These are phyloP conservation scores for Drosophila falleni DNA, from an alignment of 2,888 invertebrate species.

Conservation along the genomic window DNA sequence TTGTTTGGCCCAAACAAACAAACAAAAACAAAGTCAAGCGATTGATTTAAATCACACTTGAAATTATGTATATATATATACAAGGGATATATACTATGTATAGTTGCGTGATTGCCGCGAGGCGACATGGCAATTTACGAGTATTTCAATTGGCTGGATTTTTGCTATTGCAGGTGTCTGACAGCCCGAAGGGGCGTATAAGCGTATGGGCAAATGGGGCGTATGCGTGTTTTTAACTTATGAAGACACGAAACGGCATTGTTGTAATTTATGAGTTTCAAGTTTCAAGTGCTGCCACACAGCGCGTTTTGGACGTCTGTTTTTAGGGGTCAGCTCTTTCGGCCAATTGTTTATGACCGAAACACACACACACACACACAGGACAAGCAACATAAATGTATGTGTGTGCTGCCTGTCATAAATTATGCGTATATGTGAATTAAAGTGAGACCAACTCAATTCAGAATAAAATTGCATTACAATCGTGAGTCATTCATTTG, in stretches of 20 bases:
- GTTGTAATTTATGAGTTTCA: constrained; percentile 66
- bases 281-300: constrained; percentile 32
- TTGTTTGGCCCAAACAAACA: constrained; percentile 13
- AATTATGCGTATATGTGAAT: constrained; percentile 63
- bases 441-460: constrained; percentile 26
- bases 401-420: constrained; percentile 45
- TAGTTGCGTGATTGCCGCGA: constrained; percentile 29
- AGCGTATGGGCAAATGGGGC: constrained; percentile 33
- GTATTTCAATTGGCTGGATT: constrained; percentile 43
- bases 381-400: constrained; percentile 16
- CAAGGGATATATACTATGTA: not conserved
- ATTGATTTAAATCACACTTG: constrained; percentile 75
- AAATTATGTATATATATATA: constrained; percentile 48
- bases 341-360: constrained; percentile 70
- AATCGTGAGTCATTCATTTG: not conserved
- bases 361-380: constrained; percentile 17
- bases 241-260: constrained; percentile 49
- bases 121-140: constrained; percentile 49
- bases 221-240: constrained; percentile 73
- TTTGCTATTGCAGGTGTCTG: constrained; percentile 58
- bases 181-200: constrained; percentile 34
- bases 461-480: constrained; percentile 11
- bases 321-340: constrained; percentile 68
- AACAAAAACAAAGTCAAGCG: constrained; percentile 34
- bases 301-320: constrained; percentile 33